Conservation (phyloP, 2,113 vertebrate genomes). For the Vombatus ursinus region DNA sequence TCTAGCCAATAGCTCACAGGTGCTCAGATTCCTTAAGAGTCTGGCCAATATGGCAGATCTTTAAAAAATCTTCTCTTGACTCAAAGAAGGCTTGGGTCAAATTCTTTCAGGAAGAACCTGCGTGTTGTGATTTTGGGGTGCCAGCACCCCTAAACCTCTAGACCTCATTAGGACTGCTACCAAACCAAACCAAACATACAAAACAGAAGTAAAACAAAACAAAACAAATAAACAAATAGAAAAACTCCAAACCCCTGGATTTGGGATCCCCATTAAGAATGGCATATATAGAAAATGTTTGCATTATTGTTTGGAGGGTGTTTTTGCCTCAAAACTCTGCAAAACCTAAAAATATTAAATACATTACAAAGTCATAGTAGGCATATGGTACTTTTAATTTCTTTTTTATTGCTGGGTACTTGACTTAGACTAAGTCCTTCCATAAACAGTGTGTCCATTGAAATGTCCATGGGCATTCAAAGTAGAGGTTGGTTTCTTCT, state of each 20-base stretch:
- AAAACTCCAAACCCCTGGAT: neutral
- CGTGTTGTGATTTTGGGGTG: too few species aligned
- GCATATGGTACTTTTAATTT: neutral
- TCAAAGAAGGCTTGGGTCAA: too few species aligned
- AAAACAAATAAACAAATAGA: too few species aligned
- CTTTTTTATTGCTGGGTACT: neutral
- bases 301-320: neutral
- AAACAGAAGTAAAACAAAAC: neutral
- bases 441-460: neutral
- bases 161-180: neutral
- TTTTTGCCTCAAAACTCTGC: neutral
- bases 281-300: neutral
- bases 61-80: too few species aligned
- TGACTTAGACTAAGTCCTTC: neutral
- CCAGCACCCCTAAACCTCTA: too few species aligned
- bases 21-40: too few species aligned
- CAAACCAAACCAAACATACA: neutral
- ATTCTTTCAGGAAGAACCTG: too few species aligned
- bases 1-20: too few species aligned
- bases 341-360: neutral
- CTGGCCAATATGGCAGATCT: too few species aligned
- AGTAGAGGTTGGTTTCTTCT: neutral
- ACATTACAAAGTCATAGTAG: neutral
- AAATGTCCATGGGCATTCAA: neutral
- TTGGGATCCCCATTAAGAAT: neutral